Percentiles rank a stretch among this genome's conserved stretches.
Conservation (phyloP, 2,888 invertebrate species). For the Tipula vernalis region DNA sequence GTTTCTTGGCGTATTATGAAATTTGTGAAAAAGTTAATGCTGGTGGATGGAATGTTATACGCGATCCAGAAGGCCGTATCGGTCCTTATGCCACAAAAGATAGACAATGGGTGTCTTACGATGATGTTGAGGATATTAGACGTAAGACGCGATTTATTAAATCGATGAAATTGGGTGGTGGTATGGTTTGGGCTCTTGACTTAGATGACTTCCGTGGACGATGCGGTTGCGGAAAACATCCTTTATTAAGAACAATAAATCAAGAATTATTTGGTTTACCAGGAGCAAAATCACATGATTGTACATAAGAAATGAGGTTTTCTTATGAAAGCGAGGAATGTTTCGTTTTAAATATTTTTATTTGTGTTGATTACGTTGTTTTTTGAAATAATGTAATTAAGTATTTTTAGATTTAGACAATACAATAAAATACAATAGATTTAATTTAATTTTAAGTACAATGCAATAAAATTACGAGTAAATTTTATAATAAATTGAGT, state of each 20-base stretch:
- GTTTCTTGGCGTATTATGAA: constrained; percentile 68
- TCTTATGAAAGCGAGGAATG: background rate
- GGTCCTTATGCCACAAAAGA: constrained; percentile 62
- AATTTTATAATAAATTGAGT: background rate
- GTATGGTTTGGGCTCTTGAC: constrained; percentile 68
- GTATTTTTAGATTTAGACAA: background rate
- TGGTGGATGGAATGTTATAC: constrained; percentile 47
- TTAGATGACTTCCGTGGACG: constrained; percentile 59
- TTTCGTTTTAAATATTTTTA: background rate
- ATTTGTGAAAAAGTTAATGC: constrained; percentile 48
- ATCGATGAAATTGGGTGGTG: constrained; percentile 50
- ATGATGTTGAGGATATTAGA: constrained; percentile 51
- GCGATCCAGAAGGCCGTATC: constrained; percentile 46
- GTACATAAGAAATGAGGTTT: constrained; percentile 28
- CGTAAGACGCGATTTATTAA: constrained; percentile 47
- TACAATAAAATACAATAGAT: background rate
- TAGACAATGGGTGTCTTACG: constrained; percentile 69
- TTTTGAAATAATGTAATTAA: background rate
- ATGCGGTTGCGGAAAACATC: constrained; percentile 56
- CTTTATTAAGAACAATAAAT: constrained; percentile 52
- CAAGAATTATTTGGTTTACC: constrained; percentile 40
- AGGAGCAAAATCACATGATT: constrained; percentile 34
- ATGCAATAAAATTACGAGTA: background rate
- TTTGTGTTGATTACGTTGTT: background rate
- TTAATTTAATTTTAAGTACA: background rate